Base-by-base conservation (phyloP, 2,888 invertebrate species). In the Aleiodes leptofemur region DNA sequence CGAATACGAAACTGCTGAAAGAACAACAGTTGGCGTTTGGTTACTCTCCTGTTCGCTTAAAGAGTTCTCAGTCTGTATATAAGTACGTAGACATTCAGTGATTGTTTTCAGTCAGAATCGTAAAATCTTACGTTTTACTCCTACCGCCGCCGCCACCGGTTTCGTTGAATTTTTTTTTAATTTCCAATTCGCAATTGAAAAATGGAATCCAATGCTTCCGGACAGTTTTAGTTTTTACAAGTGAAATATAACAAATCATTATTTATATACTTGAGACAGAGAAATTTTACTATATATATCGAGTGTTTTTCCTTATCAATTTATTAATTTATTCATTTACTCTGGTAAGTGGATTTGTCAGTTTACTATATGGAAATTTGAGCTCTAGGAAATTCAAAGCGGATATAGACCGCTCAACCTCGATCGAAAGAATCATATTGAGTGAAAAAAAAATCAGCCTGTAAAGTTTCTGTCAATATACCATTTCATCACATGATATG, bases 71-170 rank as follows among this genome's bases (percentile, higher is more conserved):
- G 66, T 51, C 38, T 34, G 51, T 68, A 68, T 68, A 68, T 51
- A 68, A 68, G 51, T 51, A 50, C 23, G 8, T 50, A 68, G 51
- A 8, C 31, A n/a, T 23, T 6, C 68, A 29, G 31, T 51, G n/a
- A 50, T 68, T 68, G 50, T 68, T 68, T 23, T 68, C 68, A 68
- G 68, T 68, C 11, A 29, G 68, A 51, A 9, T 51, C 64, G 64
- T 31, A 51, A 68, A 68, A 50, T 51, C 50, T 11, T 34, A 16
- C 48, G 64, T 61, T 61, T 34, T 48, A 51, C 29, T 31, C 4
- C 16, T 16, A 31, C 23, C n/a, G 14, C 23, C 2, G 23, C 23
- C 23, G 23, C 23, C 23, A 2, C 23, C 29, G 7, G 14, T 31
- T 31, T 11, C 8, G 7, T 14, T 53, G 0, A 3, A 3, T 34